Evolutionary conservation across 2,113 vertebrate species (phyloP), one percentile per base, ranked within the genome.

Genomic region (Protomyctophum bolini): DNA sequence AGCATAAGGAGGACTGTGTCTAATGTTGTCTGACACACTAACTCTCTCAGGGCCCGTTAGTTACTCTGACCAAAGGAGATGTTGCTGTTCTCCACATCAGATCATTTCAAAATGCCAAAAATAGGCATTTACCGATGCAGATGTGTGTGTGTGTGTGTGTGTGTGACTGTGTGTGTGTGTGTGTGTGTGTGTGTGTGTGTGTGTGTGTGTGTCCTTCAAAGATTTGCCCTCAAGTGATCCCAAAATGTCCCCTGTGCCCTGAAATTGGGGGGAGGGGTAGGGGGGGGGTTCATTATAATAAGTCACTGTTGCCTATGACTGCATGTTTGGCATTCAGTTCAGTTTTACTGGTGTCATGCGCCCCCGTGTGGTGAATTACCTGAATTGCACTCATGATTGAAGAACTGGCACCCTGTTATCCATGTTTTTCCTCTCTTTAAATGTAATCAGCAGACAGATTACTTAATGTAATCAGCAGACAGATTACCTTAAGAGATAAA

Each of bases 351-450:
- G 77, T 79, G 45, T 88, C 28, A 86, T 73, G 70, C 73, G 52
- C 86, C 91, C 70, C 77, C 82, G 2, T 84, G 86, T 92, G 92
- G 85, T 54, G 6, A 61, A 63, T 11, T 10, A 7, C 6, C 6
- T 9, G 7, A 59, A 0, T 21, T 80, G 52, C 70, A 62, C 10
- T 8, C 3, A 9, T 41, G 11, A 61, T 7, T 48, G 12, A 10
- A 11, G 7, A 61, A 9, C 41, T 54, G 52, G 10, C 11, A 11
- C n/a, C n/a, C 3, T 54, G 1, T 54, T 54, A 6, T 54, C 11
- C 55, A 3, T 12, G 7, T 5, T 21, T 7, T 8, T 3, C 1
- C 1, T 8, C 21, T 64, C 0, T 15, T 46, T 52, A 33, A 41
- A 41, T 41, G 33, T 41, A 41, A 41, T 41, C 3, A 41, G 5